Percentiles rank a stretch among this genome's conserved stretches.
Conservation (phyloP, 2,797 vertebrate species). For the Avahi laniger region DNA sequence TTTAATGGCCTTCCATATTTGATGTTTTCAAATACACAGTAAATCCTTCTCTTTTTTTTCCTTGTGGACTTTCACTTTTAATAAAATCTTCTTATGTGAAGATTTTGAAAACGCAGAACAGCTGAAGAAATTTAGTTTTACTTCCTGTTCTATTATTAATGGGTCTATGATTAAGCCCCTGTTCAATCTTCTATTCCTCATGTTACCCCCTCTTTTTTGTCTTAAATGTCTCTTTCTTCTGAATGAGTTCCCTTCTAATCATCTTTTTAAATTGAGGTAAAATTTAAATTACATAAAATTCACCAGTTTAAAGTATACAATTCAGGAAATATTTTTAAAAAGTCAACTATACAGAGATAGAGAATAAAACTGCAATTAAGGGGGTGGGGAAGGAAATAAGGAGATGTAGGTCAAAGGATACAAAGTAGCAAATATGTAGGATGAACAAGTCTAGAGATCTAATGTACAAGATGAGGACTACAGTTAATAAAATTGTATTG, state of each 20-base stretch:
- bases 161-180: not conserved
- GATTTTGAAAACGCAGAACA: constrained; percentile 28
- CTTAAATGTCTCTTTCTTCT: not conserved
- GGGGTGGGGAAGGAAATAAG: too few species aligned
- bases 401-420: not conserved
- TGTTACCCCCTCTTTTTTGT: not conserved
- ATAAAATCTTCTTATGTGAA: constrained; percentile 36
- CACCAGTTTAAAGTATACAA: not conserved
- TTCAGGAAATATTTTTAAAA: not conserved
- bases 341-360: not conserved
- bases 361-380: not conserved
- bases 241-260: not conserved
- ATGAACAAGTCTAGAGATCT: not conserved
- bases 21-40: constrained; percentile 17
- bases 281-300: not conserved
- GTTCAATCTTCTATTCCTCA: not conserved
- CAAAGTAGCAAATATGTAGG: not conserved
- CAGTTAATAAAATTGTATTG: not conserved
- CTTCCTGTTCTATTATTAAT: not conserved
- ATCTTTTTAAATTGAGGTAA: not conserved
- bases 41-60: not conserved
- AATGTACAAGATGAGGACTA: not conserved
- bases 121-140: constrained; percentile 37
- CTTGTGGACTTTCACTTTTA: constrained; percentile 52
- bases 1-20: constrained; percentile 40